Percentiles rank a stretch among this genome's conserved stretches.
These are phyloP conservation scores for Petrocephalus zakoni DNA, from an alignment of 2,113 vertebrate species.

Conservation along the genomic window DNA sequence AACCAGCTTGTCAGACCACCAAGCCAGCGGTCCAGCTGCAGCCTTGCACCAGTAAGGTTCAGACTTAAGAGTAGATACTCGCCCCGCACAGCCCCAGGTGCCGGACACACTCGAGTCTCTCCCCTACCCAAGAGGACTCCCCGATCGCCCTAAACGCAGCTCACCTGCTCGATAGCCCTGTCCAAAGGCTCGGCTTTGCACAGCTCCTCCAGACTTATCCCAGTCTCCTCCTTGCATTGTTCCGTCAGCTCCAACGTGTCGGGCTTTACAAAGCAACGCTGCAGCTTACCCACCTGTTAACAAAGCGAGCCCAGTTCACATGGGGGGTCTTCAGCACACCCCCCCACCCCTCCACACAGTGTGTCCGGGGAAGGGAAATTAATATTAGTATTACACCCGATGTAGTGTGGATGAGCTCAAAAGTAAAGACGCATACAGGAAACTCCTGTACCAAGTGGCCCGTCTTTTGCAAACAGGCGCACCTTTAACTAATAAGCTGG, in stretches of 20 bases:
- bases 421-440: conserved; percentile 4
- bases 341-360: not conserved
- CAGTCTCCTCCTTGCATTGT: conserved; percentile 77
- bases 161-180: conserved; percentile 85
- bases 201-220: conserved; percentile 74
- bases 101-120: not conserved
- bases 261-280: conserved; percentile 81
- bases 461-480: not conserved
- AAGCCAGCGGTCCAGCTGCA: not conserved
- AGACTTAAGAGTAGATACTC: not conserved
- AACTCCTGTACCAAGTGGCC: not conserved
- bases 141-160: conserved; percentile 18
- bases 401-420: not conserved
- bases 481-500: not conserved
- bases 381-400: not conserved
- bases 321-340: not conserved
- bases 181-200: conserved; percentile 81
- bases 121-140: not conserved
- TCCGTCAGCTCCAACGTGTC: conserved; percentile 82
- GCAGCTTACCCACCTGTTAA: conserved; percentile 83
- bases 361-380: conserved; percentile 1
- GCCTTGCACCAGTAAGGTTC: not conserved
- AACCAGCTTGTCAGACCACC: not conserved
- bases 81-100: not conserved
- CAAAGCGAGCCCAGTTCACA: not conserved